Evolutionary conservation across 30 jellyfish, hydroid and myxozoan species (phyloP).

Genomic region (Aurelia aurita complex sp. Pacific): DNA sequence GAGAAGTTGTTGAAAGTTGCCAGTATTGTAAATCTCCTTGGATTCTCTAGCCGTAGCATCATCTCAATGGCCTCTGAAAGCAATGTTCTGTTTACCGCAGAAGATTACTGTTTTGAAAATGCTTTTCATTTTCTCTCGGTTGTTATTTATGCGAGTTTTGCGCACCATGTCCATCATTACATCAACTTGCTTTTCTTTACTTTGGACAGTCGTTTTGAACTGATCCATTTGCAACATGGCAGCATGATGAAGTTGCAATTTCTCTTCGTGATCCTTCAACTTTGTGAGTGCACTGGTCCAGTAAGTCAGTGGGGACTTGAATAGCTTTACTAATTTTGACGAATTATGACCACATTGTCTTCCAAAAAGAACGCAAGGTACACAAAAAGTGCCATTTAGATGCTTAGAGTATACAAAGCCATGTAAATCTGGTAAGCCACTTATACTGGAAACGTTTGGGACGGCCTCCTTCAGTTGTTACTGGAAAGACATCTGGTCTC

Average conservation of each 20-base stretch:
- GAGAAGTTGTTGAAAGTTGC: neutral
- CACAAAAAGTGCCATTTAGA: conserved; percentile 38
- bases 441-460: neutral
- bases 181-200: conserved; percentile 2
- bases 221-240: neutral
- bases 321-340: neutral
- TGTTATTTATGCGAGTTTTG: neutral
- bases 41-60: neutral
- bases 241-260: neutral
- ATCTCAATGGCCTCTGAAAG: conserved; percentile 2
- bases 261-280: neutral
- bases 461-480: neutral
- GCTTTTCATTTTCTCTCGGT: conserved; percentile 9
- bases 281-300: conserved; percentile 11
- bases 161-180: neutral
- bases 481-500: conserved; percentile 28
- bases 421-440: conserved; percentile 21
- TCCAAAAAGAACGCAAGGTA: conserved; percentile 31
- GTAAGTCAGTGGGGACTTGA: conserved; percentile 15
- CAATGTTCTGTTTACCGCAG: too few relatives aligned
- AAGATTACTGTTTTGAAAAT: conserved; percentile 1
- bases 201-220: neutral
- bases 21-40: neutral
- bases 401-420: conserved; percentile 38
- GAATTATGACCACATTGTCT: neutral